Base-by-base conservation (phyloP, 1,140 invertebrate species). In the Bradynema listronoti region DNA sequence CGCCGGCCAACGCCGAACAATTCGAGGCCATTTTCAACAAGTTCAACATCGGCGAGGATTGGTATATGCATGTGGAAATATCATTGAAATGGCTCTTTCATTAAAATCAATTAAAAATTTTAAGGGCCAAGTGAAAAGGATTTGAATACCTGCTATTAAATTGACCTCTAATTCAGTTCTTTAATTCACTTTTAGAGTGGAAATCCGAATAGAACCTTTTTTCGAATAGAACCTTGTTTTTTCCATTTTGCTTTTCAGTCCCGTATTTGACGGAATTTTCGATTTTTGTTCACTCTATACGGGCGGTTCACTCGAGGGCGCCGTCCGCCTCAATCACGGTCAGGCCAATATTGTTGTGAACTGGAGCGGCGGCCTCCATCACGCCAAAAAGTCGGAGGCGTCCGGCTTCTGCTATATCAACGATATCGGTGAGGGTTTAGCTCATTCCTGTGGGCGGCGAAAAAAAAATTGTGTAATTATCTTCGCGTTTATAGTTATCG, bases 371-470 rank as follows among this genome's bases (percentile, higher is more conserved):
- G 95, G 95, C 1, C 81, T 99, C 24, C 95, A 99, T 83, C 95
- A 99, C 82, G 94, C 95, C 0, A 99, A 99, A 79, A 99, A 99
- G 79, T 95, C 92, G 77, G 93, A 97, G 82, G 92, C 93, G 0
- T 94, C 91, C 9, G 89, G 89, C 27, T 96, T 96, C 77, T 96
- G 91, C 80, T 96, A 95, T 75, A 89, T 95, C 0, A 99, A 99
- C 77, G 94, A 99, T 78, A 98, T 99, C 68, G 94, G 97, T 25
- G n/a, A n/a, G 1, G 4, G 22, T 47, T 33, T 47, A 9, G 46
- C n/a, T n/a, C 0, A 90, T 39, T 61, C 51, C 25, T n/a, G 51
- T 53, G 9, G 1, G 11, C 46, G 14, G 36, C 36, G 14, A 39
- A 39, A 39, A 39, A 14, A 14, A 19, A n/a, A 32, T 30, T 50